Percentiles rank a stretch among this genome's conserved stretches.
Evolutionary conservation across 2,113 vertebrate species (phyloP).

Genomic region (Callipepla squamata): DNA sequence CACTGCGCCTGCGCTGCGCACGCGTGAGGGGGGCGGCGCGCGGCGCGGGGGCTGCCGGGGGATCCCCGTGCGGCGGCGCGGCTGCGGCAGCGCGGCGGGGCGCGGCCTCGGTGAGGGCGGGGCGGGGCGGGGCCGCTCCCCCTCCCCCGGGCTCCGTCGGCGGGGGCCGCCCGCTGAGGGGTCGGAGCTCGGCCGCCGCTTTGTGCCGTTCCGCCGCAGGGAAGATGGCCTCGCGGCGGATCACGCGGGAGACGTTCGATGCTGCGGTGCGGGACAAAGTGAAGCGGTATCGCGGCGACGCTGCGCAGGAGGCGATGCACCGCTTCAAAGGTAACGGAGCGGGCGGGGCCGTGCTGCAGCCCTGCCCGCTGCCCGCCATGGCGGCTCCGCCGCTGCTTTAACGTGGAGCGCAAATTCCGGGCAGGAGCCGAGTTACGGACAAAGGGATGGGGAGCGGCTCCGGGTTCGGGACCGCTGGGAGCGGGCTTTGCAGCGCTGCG

Average conservation of each 20-base stretch:
- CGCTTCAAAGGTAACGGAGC: slow-evolving; percentile 68
- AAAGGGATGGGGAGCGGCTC: slow-evolving; percentile 17
- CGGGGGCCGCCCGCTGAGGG: background rate
- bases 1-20: too few species aligned
- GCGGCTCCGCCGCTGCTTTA: background rate
- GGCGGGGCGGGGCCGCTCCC: background rate
- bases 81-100: background rate
- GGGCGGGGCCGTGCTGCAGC: background rate
- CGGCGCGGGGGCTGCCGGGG: too few species aligned
- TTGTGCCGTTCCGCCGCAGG: background rate
- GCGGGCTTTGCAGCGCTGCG: background rate
- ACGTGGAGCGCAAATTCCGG: background rate
- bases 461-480: background rate
- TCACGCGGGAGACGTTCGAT: slow-evolving; percentile 75
- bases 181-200: background rate
- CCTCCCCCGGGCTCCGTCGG: background rate
- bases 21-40: too few species aligned
- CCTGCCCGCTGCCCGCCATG: too few species aligned
- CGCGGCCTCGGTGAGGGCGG: background rate
- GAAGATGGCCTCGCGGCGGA: slow-evolving; percentile 76
- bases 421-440: background rate
- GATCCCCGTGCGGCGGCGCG: background rate
- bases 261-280: slow-evolving; percentile 77
- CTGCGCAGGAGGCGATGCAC: slow-evolving; percentile 42
- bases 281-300: slow-evolving; percentile 64